Percentiles rank a stretch among this genome's conserved stretches.
These are phyloP conservation scores for Eulemur mongoz DNA, from an alignment of 2,797 vertebrate species.

Conservation along the genomic window DNA sequence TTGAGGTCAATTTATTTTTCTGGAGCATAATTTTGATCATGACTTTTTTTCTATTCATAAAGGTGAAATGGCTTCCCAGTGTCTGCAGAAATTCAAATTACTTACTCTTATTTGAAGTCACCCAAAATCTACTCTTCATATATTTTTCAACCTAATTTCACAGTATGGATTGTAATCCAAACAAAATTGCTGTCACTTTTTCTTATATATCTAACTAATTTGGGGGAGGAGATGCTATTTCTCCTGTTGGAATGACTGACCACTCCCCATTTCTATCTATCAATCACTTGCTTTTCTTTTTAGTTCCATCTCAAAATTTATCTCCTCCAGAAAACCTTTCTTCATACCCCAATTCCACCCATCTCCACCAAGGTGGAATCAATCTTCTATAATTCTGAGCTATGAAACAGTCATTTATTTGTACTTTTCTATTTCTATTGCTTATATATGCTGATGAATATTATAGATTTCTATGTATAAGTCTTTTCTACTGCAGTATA, in stretches of 20 bases:
- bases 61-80: constrained; percentile 38
- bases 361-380: background rate
- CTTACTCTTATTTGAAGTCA: constrained; percentile 55
- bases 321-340: background rate
- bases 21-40: constrained; percentile 64
- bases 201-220: background rate
- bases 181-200: constrained; percentile 5
- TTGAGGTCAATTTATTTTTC: constrained; percentile 70
- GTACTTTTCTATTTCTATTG: background rate
- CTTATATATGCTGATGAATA: background rate
- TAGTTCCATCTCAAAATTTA: background rate
- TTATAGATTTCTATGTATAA: background rate
- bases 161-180: background rate
- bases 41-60: constrained; percentile 64
- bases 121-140: background rate
- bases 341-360: background rate
- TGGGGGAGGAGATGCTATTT: background rate
- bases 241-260: background rate
- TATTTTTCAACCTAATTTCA: constrained; percentile 39
- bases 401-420: background rate
- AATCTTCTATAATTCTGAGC: background rate
- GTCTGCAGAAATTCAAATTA: constrained; percentile 31
- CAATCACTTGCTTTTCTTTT: background rate
- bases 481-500: background rate
- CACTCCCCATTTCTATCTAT: background rate